Base-by-base conservation (phyloP, 2,113 vertebrate species). In the Phalacrocorax brasilianus region DNA sequence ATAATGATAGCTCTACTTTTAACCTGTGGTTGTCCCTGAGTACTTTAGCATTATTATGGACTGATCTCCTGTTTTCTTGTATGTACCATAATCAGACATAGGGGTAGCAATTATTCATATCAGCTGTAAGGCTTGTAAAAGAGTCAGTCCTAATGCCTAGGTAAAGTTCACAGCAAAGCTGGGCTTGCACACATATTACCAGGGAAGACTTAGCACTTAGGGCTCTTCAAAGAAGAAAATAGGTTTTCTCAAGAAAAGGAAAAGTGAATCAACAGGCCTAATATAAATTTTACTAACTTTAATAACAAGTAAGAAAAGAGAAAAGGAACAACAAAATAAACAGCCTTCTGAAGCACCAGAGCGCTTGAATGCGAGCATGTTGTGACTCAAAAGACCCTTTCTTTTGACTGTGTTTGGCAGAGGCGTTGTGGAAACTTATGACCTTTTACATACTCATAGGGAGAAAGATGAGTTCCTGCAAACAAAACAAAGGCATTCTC, bases 371-470 rank as follows among this genome's bases (percentile, higher is more conserved):
- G 27, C 30, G 45, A 95, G 67, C 18, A 92, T 73, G 55, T 85
- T 6, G 18, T 44, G 50, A 88, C 68, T 93, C 67, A 94, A 87
- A 94, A 77, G 70, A 52, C 24, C 35, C 47, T 80, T 95, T 94
- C 63, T 94, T 96, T 75, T 77, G 12, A 72, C 58, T 65, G 45
- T n/a, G 73, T 95, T 98, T 90, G 96, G 87, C 88, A 96, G 27
- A n/a, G 40, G 63, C n/a, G 59, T 38, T 93, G 55, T 81, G 93
- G 96, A 95, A 96, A 97, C 26, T 56, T 62, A 73, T 52, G 90
- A 98, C 96, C 91, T 97, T 97, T 96, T 88, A 49, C 91, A 96
- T 82, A 45, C 63, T 96, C 59, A 70, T 20, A 67, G 35, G 74
- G 83, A 88, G 74, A 94, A 92, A 96, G 93, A 96, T 83, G 89